Percentiles rank a stretch among this genome's conserved stretches.
Conservation (phyloP, 2,113 vertebrate genomes). For the Manacus vitellinus region DNA sequence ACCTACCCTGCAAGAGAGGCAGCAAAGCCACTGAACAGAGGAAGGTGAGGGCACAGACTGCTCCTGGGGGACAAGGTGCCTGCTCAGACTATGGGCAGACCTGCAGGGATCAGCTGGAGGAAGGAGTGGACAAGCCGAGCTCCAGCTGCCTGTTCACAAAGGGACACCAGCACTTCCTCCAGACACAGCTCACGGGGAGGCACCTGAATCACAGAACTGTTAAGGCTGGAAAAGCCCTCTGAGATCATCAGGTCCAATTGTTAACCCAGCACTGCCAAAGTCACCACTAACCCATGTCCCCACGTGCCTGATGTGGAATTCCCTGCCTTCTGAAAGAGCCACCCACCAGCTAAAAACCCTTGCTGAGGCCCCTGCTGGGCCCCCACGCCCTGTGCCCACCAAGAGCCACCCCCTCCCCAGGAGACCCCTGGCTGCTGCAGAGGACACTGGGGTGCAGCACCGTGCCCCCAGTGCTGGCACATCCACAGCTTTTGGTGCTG, state of each 20-base stretch:
- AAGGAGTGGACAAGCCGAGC: background rate
- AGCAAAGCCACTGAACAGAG: background rate
- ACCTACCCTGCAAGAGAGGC: conserved; percentile 75
- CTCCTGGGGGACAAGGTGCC: background rate
- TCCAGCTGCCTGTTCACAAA: background rate
- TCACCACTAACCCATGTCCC: background rate
- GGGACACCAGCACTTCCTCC: background rate
- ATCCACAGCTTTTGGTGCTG: background rate
- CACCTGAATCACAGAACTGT: background rate
- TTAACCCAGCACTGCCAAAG: background rate
- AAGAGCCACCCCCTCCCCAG: background rate
- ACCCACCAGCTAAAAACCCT: background rate
- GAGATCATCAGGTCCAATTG: background rate
- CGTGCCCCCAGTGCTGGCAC: rapidly evolving
- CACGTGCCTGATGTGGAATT: rapidly evolving
- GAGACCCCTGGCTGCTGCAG: background rate
- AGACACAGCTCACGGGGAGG: rapidly evolving
- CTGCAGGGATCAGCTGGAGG: background rate
- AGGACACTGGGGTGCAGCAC: rapidly evolving
- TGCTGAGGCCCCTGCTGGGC: background rate
- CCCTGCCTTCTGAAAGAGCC: background rate
- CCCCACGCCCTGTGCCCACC: rapidly evolving
- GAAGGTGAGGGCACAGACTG: background rate
- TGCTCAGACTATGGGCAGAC: background rate
- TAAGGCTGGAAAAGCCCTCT: background rate